phyloP scores from a whole-genome alignment of 2,113 vertebrate genomes.

The Peucedramus taeniatus region DNA sequence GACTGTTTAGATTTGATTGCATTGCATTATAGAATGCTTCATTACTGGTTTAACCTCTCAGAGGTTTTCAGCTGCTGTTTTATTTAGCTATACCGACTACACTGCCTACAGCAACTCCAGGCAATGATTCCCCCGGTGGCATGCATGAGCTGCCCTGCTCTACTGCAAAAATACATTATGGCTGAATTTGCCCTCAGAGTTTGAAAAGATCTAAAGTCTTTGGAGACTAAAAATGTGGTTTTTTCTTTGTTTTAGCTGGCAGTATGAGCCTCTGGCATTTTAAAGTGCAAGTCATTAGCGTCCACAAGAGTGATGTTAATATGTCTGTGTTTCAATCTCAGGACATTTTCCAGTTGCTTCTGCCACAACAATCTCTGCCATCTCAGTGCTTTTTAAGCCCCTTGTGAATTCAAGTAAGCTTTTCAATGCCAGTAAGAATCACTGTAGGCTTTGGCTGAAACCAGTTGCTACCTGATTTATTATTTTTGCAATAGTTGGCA shows the following conservation, averaged over 20 bases:
- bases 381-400: conserved; percentile 75
- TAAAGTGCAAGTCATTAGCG: conserved; percentile 81
- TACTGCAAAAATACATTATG: conserved; percentile 72
- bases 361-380: conserved; percentile 84
- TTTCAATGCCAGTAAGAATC: conserved; percentile 68
- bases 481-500: conserved; percentile 38
- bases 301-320: conserved; percentile 79
- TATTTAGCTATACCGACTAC: conserved; percentile 73
- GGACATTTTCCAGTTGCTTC: conserved; percentile 84
- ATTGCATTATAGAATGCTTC: conserved; percentile 72
- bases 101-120: conserved; percentile 71
- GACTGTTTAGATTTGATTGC: conserved; percentile 69
- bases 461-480: conserved; percentile 59
- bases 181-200: conserved; percentile 76
- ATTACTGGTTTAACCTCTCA: conserved; percentile 71
- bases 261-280: conserved; percentile 80
- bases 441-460: conserved; percentile 62
- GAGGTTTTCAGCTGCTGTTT: conserved; percentile 76
- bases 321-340: conserved; percentile 82
- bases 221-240: conserved; percentile 77
- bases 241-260: conserved; percentile 79
- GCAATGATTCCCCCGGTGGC: conserved; percentile 74
- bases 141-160: conserved; percentile 68
- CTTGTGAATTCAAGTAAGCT: conserved; percentile 73
- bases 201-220: conserved; percentile 81